Base-by-base conservation (phyloP, 2,888 invertebrate species). In the Aleiodes testaceus region DNA sequence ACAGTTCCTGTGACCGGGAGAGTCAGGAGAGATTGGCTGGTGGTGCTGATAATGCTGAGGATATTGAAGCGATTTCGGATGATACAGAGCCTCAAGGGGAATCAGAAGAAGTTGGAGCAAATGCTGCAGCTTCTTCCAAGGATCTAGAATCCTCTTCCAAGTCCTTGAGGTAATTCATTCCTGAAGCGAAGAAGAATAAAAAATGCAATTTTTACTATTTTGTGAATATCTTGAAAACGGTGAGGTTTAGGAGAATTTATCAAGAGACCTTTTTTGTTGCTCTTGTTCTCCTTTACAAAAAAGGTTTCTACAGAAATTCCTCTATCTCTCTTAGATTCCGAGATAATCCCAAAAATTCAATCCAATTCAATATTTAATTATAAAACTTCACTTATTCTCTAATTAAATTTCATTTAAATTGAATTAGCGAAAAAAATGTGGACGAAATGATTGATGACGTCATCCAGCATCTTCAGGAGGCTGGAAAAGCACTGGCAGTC, bases 401-500 rank as follows among this genome's bases (percentile, higher is more conserved):
- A 9, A 47, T 14, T 47, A 14, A 47, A 47, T 14, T 9, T n/a
- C 1, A 55, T n/a, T 22, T 42, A 5, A n/a, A n/a, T n/a, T n/a
- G n/a, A n/a, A n/a, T 26, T 26, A 45, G 45, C 26, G 42, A 61
- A 47, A 61, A 79, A 72, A 80, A 82, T 53, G 82, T 85, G 63
- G 83, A 86, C 64, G 83, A 85, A 72, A 79, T 85, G 74, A 78
- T 86, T 63, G 81, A 84, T n/a, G 80, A 82, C 65, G 81, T 82
- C 1, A 80, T 83, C 26, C 74, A 79, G 72, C 85, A 85, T 77
- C 76, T 86, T 3, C 78, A 79, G 63, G 85, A 86, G 71, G 85
- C 84, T n/a, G 78, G 79, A 59, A 83, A 81, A 76, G 79, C 80
- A 20, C 75, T 86, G 75, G 79, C 79, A 30, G 78, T 74, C 65